phyloP scores from a whole-genome alignment of 2,888 invertebrate species.

The Hemistola chrysoprasaria region DNA sequence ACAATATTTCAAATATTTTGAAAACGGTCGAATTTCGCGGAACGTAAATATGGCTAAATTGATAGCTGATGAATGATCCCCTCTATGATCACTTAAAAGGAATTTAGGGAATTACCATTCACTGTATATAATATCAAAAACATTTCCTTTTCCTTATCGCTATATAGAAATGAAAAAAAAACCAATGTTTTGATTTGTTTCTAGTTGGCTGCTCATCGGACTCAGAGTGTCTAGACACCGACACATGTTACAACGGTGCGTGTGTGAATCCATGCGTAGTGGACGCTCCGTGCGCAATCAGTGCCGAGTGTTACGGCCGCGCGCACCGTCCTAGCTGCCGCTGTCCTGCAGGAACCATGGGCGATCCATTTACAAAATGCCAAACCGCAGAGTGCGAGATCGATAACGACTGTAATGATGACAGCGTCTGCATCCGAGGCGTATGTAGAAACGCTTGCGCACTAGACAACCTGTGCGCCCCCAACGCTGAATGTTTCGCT shows the following conservation, averaged over 20 bases:
- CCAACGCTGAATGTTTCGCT: conserved; percentile 91
- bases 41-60: too few species aligned
- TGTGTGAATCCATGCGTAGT: conserved; percentile 91
- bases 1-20: too few species aligned
- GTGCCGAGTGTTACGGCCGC: conserved; percentile 91
- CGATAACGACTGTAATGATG: conserved; percentile 89
- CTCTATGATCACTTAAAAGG: too few species aligned
- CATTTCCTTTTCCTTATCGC: too few species aligned
- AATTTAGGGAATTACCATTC: too few species aligned
- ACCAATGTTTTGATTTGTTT: conserved; percentile 34
- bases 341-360: conserved; percentile 88
- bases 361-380: conserved; percentile 91
- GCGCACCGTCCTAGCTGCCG: conserved; percentile 91
- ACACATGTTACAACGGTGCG: conserved; percentile 91
- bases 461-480: conserved; percentile 88
- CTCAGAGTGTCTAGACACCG: conserved; percentile 89
- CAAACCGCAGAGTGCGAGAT: conserved; percentile 90
- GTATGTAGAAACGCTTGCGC: conserved; percentile 91
- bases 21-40: too few species aligned
- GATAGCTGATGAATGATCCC: too few species aligned
- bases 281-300: conserved; percentile 91
- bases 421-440: conserved; percentile 87
- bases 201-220: conserved; percentile 92
- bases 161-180: too few species aligned
- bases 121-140: too few species aligned